Percentiles rank a stretch among this genome's conserved stretches.
Conservation (phyloP, 2,888 invertebrate genomes). For the Ferdinandea cuprea region DNA sequence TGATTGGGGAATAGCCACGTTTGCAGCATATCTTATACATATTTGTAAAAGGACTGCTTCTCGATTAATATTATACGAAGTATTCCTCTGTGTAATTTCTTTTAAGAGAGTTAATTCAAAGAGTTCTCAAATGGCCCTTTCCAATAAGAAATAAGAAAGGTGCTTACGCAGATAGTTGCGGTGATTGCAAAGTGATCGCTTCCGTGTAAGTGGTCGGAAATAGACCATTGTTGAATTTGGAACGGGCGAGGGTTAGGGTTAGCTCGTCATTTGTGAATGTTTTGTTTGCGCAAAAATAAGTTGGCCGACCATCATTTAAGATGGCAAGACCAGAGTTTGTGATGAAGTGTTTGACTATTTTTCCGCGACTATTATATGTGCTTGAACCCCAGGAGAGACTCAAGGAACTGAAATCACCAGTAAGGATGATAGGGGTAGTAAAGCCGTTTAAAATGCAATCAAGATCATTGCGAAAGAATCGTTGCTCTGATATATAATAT, state of each 20-base stretch:
- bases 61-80: slow-evolving; percentile 4
- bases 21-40: slow-evolving; percentile 8
- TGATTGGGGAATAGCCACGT: slow-evolving; percentile 11
- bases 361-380: slow-evolving; percentile 17
- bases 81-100: not conserved
- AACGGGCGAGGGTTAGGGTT: not conserved
- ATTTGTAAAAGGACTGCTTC: not conserved
- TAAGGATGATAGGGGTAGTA: no score
- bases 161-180: slow-evolving; percentile 14
- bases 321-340: slow-evolving; percentile 23
- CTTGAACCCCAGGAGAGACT: not conserved
- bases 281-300: no score
- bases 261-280: no score
- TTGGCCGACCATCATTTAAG: no score
- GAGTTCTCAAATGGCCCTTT: slow-evolving; percentile 18
- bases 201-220: slow-evolving; percentile 15
- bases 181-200: slow-evolving; percentile 38
- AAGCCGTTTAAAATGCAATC: no score
- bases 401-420: not conserved
- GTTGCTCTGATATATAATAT: no score
- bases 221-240: slow-evolving; percentile 26
- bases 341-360: slow-evolving; percentile 43
- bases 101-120: slow-evolving; percentile 10
- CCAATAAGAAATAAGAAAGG: slow-evolving; percentile 20
- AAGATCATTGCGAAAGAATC: no score